phyloP scores from a whole-genome alignment of 2,113 vertebrate species.

The Sialia sialis region DNA sequence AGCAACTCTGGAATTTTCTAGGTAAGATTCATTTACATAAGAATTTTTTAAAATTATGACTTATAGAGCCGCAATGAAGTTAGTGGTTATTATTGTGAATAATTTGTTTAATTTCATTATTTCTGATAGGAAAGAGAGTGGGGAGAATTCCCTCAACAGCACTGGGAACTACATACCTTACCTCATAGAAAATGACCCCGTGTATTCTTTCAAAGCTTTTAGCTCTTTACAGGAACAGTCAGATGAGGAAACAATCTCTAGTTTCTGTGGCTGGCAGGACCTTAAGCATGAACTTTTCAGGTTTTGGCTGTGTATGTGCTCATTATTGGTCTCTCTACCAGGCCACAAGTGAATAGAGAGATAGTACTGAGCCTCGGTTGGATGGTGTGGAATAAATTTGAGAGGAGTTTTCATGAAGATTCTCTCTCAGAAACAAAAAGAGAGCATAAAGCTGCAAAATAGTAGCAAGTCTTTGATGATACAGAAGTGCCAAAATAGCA shows the following conservation, averaged over 20 bases:
- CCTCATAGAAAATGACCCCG: neutral
- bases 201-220: neutral
- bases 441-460: neutral
- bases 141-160: neutral
- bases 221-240: neutral
- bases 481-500: neutral
- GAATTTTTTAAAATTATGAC: neutral
- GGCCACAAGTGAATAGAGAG: neutral
- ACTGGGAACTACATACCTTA: neutral
- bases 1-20: neutral
- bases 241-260: neutral
- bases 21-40: neutral
- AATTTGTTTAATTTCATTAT: neutral
- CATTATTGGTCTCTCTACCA: neutral
- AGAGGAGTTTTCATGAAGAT: neutral
- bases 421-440: neutral
- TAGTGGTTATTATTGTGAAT: neutral
- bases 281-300: neutral
- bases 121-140: neutral
- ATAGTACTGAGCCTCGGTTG: neutral
- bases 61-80: neutral
- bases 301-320: neutral
- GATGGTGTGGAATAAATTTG: neutral
- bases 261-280: neutral
- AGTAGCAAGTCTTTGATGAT: neutral